Evolutionary conservation across 2,113 vertebrate genomes (phyloP).

Genomic region (Paracyprichromis sp.): DNA sequence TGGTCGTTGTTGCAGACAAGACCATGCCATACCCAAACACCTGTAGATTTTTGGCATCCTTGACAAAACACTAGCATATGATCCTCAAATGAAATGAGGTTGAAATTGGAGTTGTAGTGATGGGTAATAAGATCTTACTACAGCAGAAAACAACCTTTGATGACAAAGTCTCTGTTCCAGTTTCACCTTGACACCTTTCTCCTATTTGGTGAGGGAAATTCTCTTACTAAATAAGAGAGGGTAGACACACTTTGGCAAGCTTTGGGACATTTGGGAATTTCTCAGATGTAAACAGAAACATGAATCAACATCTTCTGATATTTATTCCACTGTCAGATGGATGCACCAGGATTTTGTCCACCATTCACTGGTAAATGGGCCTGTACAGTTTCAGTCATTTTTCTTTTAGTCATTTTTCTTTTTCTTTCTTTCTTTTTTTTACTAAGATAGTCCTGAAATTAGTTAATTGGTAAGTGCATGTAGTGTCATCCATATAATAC

Average conservation of each 20-base stretch:
- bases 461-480: not conserved
- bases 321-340: not conserved
- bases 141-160: not conserved
- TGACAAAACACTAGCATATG: not conserved
- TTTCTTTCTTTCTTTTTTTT: not conserved
- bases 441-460: not conserved
- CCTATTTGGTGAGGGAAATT: not conserved
- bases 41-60: not conserved
- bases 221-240: not conserved
- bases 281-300: not conserved
- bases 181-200: not conserved
- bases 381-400: not conserved
- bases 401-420: accelerated
- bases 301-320: not conserved
- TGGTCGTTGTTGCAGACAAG: not conserved
- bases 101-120: not conserved
- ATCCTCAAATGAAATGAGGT: not conserved
- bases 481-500: not conserved
- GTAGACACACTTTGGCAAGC: not conserved
- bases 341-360: not conserved
- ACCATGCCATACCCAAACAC: not conserved
- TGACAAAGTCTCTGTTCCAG: not conserved
- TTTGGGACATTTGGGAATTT: not conserved
- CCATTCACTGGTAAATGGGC: not conserved
- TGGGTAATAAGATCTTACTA: not conserved